A percentile compares a stretch with the other conserved stretches of the same genome.
These are phyloP conservation scores for Erebia epiphron DNA, from an alignment of 2,888 invertebrate species.

Conservation along the genomic window DNA sequence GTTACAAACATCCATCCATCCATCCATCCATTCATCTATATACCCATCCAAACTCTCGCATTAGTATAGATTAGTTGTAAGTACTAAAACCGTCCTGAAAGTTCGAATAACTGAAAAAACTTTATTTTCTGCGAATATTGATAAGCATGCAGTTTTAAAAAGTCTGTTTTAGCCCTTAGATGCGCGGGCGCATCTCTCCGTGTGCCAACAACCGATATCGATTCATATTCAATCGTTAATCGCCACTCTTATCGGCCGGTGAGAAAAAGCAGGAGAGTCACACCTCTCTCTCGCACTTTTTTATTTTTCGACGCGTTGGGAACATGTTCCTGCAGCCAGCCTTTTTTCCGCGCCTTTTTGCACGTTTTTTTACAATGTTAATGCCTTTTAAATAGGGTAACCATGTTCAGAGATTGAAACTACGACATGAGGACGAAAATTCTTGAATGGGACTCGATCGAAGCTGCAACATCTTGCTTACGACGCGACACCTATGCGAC, in stretches of 20 bases:
- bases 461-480: too few relatives aligned
- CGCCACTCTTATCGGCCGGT: constrained; percentile 65
- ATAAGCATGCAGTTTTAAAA: not conserved
- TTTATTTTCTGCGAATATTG: too few relatives aligned
- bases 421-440: not conserved
- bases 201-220: constrained; percentile 60
- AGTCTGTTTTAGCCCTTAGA: not conserved
- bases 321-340: constrained; percentile 64
- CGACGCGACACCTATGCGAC: too few relatives aligned
- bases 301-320: constrained; percentile 55
- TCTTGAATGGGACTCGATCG: too few relatives aligned
- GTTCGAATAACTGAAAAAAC: too few relatives aligned
- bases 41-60: too few relatives aligned
- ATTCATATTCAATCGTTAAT: constrained; percentile 62
- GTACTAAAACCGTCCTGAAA: too few relatives aligned
- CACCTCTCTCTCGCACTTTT: constrained; percentile 65
- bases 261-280: constrained; percentile 78
- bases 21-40: too few relatives aligned
- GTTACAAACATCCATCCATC: too few relatives aligned
- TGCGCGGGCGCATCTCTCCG: constrained; percentile 25
- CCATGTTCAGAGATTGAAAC: not conserved
- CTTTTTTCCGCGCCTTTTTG: constrained; percentile 53
- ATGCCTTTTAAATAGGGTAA: constrained; percentile 46
- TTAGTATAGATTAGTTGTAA: too few relatives aligned
- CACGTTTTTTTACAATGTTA: constrained; percentile 54